Conservation (phyloP, 2,888 invertebrate species). For the Physocephala rufipes region DNA sequence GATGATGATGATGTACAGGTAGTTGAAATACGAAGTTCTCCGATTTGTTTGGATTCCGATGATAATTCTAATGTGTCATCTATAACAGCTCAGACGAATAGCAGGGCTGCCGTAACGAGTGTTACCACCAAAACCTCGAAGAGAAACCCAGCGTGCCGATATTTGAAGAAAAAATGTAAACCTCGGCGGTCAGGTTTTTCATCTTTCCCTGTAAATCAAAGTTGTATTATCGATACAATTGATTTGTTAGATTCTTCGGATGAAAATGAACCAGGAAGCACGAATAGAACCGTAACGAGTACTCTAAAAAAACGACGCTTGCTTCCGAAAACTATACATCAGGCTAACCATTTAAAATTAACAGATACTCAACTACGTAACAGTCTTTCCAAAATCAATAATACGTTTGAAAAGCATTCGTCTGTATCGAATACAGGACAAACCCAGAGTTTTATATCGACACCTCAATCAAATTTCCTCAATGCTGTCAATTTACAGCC, state of each 20-base stretch:
- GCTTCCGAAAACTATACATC: not conserved
- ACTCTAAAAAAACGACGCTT: conserved; percentile 42
- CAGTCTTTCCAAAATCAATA: conserved; percentile 34
- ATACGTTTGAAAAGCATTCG: not conserved
- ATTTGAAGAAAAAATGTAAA: conserved; percentile 13
- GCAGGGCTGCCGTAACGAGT: not conserved
- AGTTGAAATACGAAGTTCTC: conserved; percentile 51
- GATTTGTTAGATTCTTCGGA: conserved; percentile 49
- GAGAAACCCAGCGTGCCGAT: not conserved
- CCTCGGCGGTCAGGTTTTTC: not conserved
- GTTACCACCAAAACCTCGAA: not conserved
- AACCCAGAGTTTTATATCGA: conserved; percentile 35
- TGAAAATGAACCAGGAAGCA: conserved; percentile 38
- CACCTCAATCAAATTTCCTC: conserved; percentile 53
- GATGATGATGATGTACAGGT: conserved; percentile 53
- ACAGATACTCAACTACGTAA: conserved; percentile 26
- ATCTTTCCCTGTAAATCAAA: not conserved
- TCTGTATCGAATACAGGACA: conserved; percentile 28
- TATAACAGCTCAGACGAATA: not conserved
- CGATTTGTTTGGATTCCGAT: conserved; percentile 53
- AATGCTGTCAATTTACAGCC: conserved; percentile 52
- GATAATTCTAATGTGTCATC: conserved; percentile 41
- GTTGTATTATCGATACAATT: conserved; percentile 42
- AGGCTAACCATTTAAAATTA: conserved; percentile 36
- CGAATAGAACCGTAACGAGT: not conserved